These are phyloP conservation scores for Cygnus atratus DNA, from an alignment of 2,113 vertebrate genomes.

Conservation along the genomic window DNA sequence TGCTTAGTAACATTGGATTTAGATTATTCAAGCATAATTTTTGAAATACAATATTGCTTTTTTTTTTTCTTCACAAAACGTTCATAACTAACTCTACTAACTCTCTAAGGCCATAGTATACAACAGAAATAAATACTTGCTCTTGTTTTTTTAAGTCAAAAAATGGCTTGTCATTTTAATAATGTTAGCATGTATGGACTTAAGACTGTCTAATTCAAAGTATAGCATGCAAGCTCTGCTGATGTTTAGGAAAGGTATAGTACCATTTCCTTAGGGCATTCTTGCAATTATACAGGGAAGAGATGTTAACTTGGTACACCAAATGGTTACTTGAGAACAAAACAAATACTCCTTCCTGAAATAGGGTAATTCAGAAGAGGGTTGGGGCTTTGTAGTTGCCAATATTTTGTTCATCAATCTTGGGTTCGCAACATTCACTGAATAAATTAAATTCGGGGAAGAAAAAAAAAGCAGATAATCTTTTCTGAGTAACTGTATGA, in stretches of 20 bases:
- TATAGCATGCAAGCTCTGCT: neutral
- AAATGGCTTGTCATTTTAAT: neutral
- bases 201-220: neutral
- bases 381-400: neutral
- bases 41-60: neutral
- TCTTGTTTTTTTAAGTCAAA: neutral
- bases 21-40: neutral
- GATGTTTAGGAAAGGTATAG: neutral
- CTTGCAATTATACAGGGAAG: neutral
- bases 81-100: neutral
- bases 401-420: neutral
- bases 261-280: neutral
- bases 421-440: neutral
- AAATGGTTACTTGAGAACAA: neutral
- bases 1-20: neutral
- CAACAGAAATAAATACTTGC: neutral
- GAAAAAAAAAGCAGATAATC: neutral
- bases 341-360: neutral
- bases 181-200: neutral
- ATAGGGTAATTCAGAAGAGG: neutral
- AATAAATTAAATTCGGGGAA: neutral
- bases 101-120: neutral
- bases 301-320: neutral
- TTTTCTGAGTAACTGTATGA: neutral
- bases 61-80: neutral